Evolutionary conservation across 2,888 invertebrate species (phyloP).

Genomic region (Ennomos quercinarius): DNA sequence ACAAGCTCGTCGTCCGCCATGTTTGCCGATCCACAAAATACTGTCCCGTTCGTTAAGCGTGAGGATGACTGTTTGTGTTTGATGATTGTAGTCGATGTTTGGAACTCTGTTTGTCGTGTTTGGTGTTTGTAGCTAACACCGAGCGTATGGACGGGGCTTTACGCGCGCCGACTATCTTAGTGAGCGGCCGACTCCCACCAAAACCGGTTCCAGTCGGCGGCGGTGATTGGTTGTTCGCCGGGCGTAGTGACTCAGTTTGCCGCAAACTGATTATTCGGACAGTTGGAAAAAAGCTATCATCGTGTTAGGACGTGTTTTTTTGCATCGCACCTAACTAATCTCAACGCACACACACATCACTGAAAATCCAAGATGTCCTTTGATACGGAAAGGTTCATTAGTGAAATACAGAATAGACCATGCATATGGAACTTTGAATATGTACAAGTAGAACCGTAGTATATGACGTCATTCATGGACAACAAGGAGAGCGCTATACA

Average conservation of each 20-base stretch:
- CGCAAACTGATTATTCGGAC: constrained; percentile 11
- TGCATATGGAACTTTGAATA: too few relatives aligned
- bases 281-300: constrained; percentile 10
- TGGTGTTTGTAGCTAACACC: too few relatives aligned
- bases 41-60: too few relatives aligned
- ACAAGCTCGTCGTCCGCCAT: constrained; percentile 37
- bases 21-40: too few relatives aligned
- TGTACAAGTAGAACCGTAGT: too few relatives aligned
- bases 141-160: too few relatives aligned
- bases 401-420: constrained; percentile 39
- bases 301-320: constrained; percentile 14
- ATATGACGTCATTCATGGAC: too few relatives aligned
- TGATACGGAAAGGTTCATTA: constrained; percentile 41
- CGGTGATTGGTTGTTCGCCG: constrained; percentile 13
- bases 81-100: too few relatives aligned
- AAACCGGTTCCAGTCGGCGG: constrained; percentile 17
- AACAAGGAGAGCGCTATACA: too few relatives aligned
- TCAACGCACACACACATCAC: constrained; percentile 17
- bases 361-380: constrained; percentile 27
- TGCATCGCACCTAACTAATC: constrained; percentile 16
- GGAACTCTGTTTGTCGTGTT: too few relatives aligned
- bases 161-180: constrained; percentile 13
- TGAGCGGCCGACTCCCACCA: constrained; percentile 14
- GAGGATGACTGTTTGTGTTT: too few relatives aligned
- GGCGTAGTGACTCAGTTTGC: constrained; percentile 15